Evolutionary conservation across 2,888 invertebrate genomes (phyloP).

Genomic region (Apamea sordens): DNA sequence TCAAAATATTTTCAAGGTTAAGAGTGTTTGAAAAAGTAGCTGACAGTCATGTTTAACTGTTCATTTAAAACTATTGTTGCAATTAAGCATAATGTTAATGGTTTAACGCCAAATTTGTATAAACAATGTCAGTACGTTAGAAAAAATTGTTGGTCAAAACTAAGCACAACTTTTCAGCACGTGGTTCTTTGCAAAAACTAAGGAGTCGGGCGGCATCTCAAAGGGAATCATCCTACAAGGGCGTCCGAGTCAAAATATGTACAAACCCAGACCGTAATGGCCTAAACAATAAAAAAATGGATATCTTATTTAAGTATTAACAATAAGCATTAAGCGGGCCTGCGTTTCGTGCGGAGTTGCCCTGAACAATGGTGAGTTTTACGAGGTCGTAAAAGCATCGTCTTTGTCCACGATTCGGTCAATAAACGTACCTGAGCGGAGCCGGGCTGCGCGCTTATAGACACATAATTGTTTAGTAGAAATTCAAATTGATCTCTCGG

Average conservation of each 20-base stretch:
- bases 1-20: background rate
- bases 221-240: slow-evolving; percentile 78
- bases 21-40: background rate
- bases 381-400: slow-evolving; percentile 84
- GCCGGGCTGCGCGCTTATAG: slow-evolving; percentile 55
- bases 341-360: slow-evolving; percentile 83
- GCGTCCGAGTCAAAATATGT: slow-evolving; percentile 87
- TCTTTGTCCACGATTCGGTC: slow-evolving; percentile 85
- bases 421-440: slow-evolving; percentile 80
- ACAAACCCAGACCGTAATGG: slow-evolving; percentile 86
- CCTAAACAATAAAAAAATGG: slow-evolving; percentile 86
- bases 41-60: slow-evolving; percentile 59
- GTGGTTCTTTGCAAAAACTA: slow-evolving; percentile 81
- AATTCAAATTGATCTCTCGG: slow-evolving; percentile 67
- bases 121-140: slow-evolving; percentile 50
- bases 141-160: slow-evolving; percentile 50
- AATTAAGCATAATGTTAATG: slow-evolving; percentile 39
- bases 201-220: slow-evolving; percentile 81
- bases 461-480: slow-evolving; percentile 62
- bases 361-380: slow-evolving; percentile 85
- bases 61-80: slow-evolving; percentile 54
- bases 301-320: slow-evolving; percentile 89
- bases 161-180: slow-evolving; percentile 75
- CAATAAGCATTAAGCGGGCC: slow-evolving; percentile 87
- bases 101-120: slow-evolving; percentile 40